Evolutionary conservation across 2,888 invertebrate species (phyloP).

Genomic region (Graphium colonna): DNA sequence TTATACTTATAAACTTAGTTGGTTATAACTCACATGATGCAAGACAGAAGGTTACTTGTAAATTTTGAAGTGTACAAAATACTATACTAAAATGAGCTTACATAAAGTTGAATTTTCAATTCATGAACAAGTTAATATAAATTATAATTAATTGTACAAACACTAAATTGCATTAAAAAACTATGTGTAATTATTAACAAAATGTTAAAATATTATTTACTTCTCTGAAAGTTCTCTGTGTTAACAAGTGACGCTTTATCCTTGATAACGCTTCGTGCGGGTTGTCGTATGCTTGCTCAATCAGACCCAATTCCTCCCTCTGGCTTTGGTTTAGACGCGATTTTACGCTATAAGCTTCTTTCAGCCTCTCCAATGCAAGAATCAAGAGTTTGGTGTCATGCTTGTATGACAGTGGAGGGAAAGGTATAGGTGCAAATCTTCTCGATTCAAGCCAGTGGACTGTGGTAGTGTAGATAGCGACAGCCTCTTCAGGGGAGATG

Average conservation of each 20-base stretch:
- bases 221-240: slow-evolving; percentile 99
- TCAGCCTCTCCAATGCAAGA: slow-evolving; percentile 95
- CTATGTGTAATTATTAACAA: too few relatives aligned
- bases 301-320: slow-evolving; percentile 97
- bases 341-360: slow-evolving; percentile 99
- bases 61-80: too few relatives aligned
- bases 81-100: too few relatives aligned
- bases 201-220: slow-evolving; percentile 75
- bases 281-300: slow-evolving; percentile 99
- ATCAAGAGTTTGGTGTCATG: slow-evolving; percentile 99
- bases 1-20: too few relatives aligned
- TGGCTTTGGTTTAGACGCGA: slow-evolving; percentile 98
- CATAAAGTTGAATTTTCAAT: too few relatives aligned
- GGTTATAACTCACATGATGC: too few relatives aligned
- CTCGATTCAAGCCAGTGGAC: slow-evolving; percentile 99
- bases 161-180: too few relatives aligned
- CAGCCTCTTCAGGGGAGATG: slow-evolving; percentile 99
- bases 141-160: too few relatives aligned
- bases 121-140: too few relatives aligned
- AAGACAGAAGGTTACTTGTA: too few relatives aligned
- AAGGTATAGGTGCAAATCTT: slow-evolving; percentile 99
- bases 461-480: slow-evolving; percentile 99
- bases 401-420: slow-evolving; percentile 99
- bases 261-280: slow-evolving; percentile 99
- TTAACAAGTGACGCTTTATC: slow-evolving; percentile 99